Base-by-base conservation (phyloP, 1,140 invertebrate species). In the Zaprionus africanus region DNA sequence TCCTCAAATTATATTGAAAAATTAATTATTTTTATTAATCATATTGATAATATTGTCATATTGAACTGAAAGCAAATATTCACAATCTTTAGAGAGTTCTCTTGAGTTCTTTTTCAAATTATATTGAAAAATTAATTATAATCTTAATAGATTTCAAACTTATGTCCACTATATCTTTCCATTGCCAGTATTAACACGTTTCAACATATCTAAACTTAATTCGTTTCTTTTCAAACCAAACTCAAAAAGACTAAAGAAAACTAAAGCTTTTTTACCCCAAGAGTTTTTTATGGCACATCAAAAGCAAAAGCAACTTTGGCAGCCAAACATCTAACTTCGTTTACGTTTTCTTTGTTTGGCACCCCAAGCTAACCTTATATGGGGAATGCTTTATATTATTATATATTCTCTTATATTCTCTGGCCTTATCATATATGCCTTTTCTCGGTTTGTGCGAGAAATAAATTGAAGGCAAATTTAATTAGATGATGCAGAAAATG, bases 401-500 rank as follows among this genome's bases (percentile, higher is more conserved):
- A n/a, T n/a, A 2, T 22, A 22, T 22, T 22, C 22, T 22, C 22
- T 31, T 11, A 11, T 31, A 3, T 31, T 31, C 31, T 11, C 5
- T n/a, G n/a, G 6, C 38, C 5, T 41, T 46, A 46, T 46, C 41
- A 46, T 46, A 2, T 46, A 46, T 46, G 41, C 7, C 3, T 46
- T 46, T 9, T 46, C n/a, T 17, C 19, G 6, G 4, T 17, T 46
- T 46, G n/a, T 46, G 41, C n/a, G 6, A 17, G 41, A 17, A n/a
- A 17, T 46, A 19, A 51, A 51, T 51, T 34, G 4, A 12, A 26
- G 12, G 26, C 12, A 74, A 74, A 62, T 62, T 68, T 38, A 69
- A 75, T 75, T 75, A 75, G 22, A 26, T 69, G 38, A n/a, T 38
- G 61, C 62, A 43, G 71, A 57, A 41, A 62, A 68, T 56, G 3